These are phyloP conservation scores for Rutilus rutilus DNA, from an alignment of 2,113 vertebrate species.

Conservation along the genomic window DNA sequence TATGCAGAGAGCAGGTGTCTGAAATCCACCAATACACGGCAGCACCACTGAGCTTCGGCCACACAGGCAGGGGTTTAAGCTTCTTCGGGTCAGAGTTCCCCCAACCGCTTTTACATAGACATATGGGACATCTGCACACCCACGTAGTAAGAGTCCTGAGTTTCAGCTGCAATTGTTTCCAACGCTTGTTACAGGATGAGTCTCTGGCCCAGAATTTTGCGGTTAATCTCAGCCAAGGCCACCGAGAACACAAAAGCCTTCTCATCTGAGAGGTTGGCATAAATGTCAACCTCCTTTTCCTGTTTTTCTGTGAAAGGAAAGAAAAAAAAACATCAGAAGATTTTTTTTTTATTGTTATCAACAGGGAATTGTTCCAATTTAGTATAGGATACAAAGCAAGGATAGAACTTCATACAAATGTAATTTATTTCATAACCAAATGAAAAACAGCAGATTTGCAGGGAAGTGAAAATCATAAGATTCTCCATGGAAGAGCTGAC, in stretches of 20 bases:
- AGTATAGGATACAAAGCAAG: not conserved
- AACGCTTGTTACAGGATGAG: slow-evolving; percentile 82
- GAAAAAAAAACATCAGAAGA: too few relatives aligned
- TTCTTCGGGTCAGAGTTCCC: slow-evolving; percentile 1
- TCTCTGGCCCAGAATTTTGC: slow-evolving; percentile 97
- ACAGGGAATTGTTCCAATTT: not conserved
- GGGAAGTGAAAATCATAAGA: not conserved
- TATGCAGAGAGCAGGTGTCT: slow-evolving; percentile 5
- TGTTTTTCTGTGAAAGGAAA: slow-evolving; percentile 87
- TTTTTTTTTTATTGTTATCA: not conserved
- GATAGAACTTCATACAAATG: not conserved
- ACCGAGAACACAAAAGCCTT: slow-evolving; percentile 98
- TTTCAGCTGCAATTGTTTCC: slow-evolving; percentile 53
- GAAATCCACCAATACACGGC: not conserved
- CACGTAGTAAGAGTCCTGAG: slow-evolving; percentile 67
- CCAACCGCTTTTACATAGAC: slow-evolving; percentile 36
- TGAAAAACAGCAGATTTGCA: not conserved
- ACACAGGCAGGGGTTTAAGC: not conserved
- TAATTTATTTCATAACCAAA: not conserved
- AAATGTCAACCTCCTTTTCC: slow-evolving; percentile 97
- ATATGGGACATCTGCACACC: slow-evolving; percentile 60
- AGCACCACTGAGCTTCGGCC: slow-evolving; percentile 16
- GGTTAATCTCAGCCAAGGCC: slow-evolving; percentile 98
- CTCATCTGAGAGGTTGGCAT: slow-evolving; percentile 96
- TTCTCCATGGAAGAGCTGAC: slow-evolving; percentile 2